Percentiles rank a stretch among this genome's conserved stretches.
These are phyloP conservation scores for Willisornis vidua DNA, from an alignment of 2,113 vertebrate species.

Conservation along the genomic window DNA sequence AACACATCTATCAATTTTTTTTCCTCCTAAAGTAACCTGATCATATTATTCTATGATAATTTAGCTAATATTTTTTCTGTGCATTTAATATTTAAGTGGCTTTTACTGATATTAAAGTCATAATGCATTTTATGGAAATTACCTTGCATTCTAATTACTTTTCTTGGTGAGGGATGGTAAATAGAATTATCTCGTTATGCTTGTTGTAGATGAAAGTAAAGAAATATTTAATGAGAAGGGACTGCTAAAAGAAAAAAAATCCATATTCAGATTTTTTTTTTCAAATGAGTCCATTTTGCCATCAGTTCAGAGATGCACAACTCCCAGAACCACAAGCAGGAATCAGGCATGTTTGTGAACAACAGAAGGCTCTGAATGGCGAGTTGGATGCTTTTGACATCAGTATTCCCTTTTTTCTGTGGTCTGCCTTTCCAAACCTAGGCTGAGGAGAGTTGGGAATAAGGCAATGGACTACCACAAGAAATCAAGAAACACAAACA, in stretches of 20 bases:
- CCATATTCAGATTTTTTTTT: background rate
- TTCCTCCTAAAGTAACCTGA: constrained; percentile 73
- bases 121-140: constrained; percentile 76
- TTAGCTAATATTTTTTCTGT: constrained; percentile 79
- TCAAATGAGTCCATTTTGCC: background rate
- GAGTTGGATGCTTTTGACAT: background rate
- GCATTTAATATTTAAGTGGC: constrained; percentile 79
- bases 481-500: constrained; percentile 4
- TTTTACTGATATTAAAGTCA: constrained; percentile 78
- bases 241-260: background rate
- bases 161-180: constrained; percentile 49
- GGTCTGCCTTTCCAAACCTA: background rate
- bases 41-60: constrained; percentile 79
- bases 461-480: background rate
- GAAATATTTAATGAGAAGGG: background rate
- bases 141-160: constrained; percentile 71
- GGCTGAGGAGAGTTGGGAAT: background rate
- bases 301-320: fast-evolving
- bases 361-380: background rate
- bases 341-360: background rate
- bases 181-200: background rate
- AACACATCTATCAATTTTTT: constrained; percentile 74
- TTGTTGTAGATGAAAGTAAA: constrained; percentile 19
- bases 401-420: background rate
- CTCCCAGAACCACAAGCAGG: background rate